Percentiles rank a stretch among this genome's conserved stretches.
phyloP scores from a whole-genome alignment of 2,113 vertebrate species.

The Balaenoptera acutorostrata region DNA sequence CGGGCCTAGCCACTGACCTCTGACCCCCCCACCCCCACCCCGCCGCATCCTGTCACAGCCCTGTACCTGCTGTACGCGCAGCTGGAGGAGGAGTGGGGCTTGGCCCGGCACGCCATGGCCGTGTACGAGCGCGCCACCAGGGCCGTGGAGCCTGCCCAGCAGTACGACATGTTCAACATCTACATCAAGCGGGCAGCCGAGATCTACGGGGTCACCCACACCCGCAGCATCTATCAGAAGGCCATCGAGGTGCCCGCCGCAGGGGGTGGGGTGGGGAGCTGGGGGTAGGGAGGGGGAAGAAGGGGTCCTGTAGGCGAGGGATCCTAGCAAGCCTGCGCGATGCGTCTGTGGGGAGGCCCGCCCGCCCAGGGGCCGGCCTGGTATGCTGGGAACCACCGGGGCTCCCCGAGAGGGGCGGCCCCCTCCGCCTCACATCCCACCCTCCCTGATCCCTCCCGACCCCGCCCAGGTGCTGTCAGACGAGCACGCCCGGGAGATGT shows the following conservation, averaged over 20 bases:
- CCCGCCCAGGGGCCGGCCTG: neutral
- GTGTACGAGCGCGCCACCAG: slow-evolving; percentile 92
- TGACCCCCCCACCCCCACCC: neutral
- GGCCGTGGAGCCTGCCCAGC: slow-evolving; percentile 87
- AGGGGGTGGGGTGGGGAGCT: neutral
- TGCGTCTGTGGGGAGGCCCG: no score
- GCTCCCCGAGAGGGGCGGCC: neutral
- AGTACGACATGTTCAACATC: slow-evolving; percentile 95
- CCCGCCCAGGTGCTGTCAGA: slow-evolving; percentile 87
- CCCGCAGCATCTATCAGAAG: slow-evolving; percentile 92
- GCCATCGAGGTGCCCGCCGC: slow-evolving; percentile 86
- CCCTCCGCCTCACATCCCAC: no score
- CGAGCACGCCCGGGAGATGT: slow-evolving; percentile 93
- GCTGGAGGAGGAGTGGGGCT: slow-evolving; percentile 92
- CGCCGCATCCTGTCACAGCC: slow-evolving; percentile 64
- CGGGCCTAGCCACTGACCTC: rapidly evolving
- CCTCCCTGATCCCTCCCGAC: rapidly evolving
- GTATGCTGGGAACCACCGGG: neutral
- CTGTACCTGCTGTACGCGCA: slow-evolving; percentile 92
- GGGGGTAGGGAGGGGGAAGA: neutral
- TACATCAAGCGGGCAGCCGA: slow-evolving; percentile 94
- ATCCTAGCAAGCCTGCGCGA: rapidly evolving
- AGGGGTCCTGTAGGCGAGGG: neutral
- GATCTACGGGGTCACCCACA: slow-evolving; percentile 95
- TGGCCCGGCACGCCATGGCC: slow-evolving; percentile 94